Conservation (phyloP, 2,797 vertebrate species). For the Clamator glandarius region DNA sequence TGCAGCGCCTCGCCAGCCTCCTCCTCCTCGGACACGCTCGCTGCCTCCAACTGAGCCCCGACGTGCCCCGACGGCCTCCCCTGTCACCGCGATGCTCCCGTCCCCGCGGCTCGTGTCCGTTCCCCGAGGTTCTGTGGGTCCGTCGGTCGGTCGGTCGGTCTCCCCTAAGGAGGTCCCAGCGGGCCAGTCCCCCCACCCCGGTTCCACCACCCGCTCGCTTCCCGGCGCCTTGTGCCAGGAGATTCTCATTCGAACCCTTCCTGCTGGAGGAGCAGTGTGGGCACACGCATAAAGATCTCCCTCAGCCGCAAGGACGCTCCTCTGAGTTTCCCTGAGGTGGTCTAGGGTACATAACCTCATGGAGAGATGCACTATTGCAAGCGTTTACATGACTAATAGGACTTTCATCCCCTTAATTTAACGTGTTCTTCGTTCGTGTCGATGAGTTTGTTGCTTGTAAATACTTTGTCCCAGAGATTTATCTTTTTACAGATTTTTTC, state of each 20-base stretch:
- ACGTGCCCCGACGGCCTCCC: not conserved
- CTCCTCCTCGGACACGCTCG: constrained; percentile 83
- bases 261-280: not conserved
- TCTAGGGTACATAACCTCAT: constrained; percentile 58
- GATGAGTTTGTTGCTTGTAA: constrained; percentile 80
- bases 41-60: constrained; percentile 74
- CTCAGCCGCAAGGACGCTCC: not conserved
- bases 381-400: constrained; percentile 79
- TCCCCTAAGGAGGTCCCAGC: not conserved
- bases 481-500: constrained; percentile 85
- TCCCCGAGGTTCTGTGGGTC: not conserved
- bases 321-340: constrained; percentile 13
- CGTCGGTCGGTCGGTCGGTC: not conserved
- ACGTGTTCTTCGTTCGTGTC: constrained; percentile 76
- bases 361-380: constrained; percentile 82
- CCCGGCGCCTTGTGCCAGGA: not conserved
- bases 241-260: not conserved
- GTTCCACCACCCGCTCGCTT: not conserved
- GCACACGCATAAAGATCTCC: not conserved
- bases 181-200: not conserved
- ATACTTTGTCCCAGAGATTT: constrained; percentile 83
- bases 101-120: constrained; percentile 24
- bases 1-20: constrained; percentile 90
- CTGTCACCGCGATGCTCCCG: not conserved
- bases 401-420: constrained; percentile 81